phyloP scores from a whole-genome alignment of 2,797 vertebrate genomes.

The Chelonia mydas region DNA sequence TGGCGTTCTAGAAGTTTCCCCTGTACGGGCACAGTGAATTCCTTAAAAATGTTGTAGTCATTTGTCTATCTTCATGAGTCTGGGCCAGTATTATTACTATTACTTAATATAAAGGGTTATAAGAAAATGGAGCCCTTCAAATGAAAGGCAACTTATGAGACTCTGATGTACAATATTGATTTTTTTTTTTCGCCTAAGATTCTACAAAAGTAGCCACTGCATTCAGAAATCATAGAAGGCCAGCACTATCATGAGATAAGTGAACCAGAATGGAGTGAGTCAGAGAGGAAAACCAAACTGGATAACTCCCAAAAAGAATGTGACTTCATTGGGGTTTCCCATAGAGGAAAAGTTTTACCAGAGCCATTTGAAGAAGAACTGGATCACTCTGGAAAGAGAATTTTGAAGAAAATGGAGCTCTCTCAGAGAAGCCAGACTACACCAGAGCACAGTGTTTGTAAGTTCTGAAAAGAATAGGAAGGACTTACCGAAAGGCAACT shows the following conservation, averaged over 20 bases:
- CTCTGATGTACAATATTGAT: no score
- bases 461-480: no score
- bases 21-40: not conserved
- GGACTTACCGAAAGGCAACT: no score
- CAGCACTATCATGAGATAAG: not conserved
- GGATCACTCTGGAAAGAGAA: no score
- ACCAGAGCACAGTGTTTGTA: no score
- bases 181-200: no score
- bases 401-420: no score
- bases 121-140: no score
- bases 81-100: not conserved
- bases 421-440: no score
- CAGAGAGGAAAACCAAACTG: not conserved
- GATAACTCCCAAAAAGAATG: not conserved
- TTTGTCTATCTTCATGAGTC: not conserved
- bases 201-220: not conserved
- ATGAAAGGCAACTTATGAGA: no score
- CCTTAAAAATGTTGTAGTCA: not conserved
- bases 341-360: not conserved
- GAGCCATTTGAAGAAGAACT: not conserved
- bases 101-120: no score
- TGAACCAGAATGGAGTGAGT: not conserved
- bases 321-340: not conserved
- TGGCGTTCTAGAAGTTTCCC: not conserved
- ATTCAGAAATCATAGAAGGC: not conserved